Evolutionary conservation across 2,113 vertebrate genomes (phyloP).

Genomic region (Brienomyrus brachyistius): DNA sequence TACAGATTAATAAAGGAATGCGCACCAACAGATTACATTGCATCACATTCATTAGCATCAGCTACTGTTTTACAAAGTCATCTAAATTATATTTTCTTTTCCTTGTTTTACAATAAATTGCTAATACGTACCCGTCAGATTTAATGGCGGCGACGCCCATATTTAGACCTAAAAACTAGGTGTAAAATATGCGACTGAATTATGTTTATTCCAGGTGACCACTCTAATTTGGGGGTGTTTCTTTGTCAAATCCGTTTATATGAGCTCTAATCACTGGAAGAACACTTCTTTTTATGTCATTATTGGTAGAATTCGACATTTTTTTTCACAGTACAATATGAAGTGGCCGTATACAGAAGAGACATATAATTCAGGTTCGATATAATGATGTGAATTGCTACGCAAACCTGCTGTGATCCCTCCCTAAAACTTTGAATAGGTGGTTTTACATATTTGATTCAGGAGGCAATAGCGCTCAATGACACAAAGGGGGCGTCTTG

Average conservation of each 20-base stretch:
- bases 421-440: background rate
- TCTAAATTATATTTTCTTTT: background rate
- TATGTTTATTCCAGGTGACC: background rate
- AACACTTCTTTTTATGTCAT: background rate
- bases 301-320: background rate
- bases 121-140: background rate
- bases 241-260: background rate
- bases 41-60: background rate
- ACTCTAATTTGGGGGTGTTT: background rate
- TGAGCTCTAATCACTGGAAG: background rate
- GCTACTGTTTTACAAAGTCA: background rate
- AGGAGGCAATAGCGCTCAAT: background rate
- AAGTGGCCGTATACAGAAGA: background rate
- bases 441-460: background rate
- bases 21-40: background rate
- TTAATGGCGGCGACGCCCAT: no score
- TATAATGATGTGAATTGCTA: background rate
- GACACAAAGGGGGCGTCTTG: background rate
- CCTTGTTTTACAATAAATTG: background rate
- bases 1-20: background rate
- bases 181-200: background rate
- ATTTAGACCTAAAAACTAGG: background rate
- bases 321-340: background rate
- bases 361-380: background rate
- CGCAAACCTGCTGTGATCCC: background rate